These are phyloP conservation scores for Catharus minimus DNA, from an alignment of 2,113 vertebrate species.

Conservation along the genomic window DNA sequence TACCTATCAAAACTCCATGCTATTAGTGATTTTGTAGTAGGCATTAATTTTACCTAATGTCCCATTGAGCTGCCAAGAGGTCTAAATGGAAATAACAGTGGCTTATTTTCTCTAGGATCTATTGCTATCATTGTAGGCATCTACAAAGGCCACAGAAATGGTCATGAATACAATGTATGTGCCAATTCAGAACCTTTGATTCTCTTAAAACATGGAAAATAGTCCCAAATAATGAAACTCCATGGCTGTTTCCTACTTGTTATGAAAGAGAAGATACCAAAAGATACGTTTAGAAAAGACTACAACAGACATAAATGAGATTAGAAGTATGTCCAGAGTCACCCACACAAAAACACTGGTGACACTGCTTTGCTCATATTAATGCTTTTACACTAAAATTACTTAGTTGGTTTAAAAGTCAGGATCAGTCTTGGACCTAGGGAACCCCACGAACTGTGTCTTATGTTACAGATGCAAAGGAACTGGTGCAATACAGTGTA, in stretches of 20 bases:
- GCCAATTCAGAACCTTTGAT: neutral
- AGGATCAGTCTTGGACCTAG: neutral
- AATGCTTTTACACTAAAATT: neutral
- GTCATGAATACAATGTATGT: neutral
- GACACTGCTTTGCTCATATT: neutral
- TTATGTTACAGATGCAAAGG: neutral
- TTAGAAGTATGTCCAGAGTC: neutral
- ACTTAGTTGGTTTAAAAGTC: neutral
- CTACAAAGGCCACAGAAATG: neutral
- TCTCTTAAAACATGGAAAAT: neutral
- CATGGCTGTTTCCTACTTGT: neutral
- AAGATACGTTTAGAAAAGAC: neutral
- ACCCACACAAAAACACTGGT: neutral
- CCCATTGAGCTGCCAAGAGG: neutral
- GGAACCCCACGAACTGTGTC: neutral
- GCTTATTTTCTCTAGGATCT: neutral
- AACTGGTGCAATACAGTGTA: neutral
- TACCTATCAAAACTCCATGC: neutral
- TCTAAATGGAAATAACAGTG: neutral
- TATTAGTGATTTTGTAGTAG: neutral
- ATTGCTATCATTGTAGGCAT: neutral
- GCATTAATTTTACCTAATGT: slow-evolving; percentile 13
- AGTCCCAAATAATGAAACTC: neutral
- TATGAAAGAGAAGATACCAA: neutral
- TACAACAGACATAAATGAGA: neutral